These are phyloP conservation scores for Atta texana DNA, from an alignment of 1,140 invertebrate genomes.

Conservation along the genomic window DNA sequence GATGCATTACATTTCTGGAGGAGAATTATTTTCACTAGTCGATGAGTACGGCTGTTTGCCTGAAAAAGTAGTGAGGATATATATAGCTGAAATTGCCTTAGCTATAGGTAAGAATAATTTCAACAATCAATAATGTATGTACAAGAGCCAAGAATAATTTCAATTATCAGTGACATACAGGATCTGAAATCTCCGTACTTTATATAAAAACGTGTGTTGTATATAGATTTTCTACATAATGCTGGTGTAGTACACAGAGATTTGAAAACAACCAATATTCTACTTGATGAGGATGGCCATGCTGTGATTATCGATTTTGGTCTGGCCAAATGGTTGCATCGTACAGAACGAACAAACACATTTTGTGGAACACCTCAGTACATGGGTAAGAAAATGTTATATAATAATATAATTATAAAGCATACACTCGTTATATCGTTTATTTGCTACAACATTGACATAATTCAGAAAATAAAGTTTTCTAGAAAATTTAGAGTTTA, in stretches of 20 bases:
- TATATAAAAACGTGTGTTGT: conserved; percentile 60
- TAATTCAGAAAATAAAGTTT: no score
- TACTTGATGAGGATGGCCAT: conserved; percentile 93
- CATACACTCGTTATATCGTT: background rate
- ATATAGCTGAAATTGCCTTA: conserved; percentile 93
- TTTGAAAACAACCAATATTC: conserved; percentile 96
- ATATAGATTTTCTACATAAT: conserved; percentile 96
- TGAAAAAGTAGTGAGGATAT: conserved; percentile 92
- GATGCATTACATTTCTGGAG: conserved; percentile 92
- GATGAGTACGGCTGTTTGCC: conserved; percentile 90
- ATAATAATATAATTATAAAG: background rate
- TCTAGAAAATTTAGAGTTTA: no score
- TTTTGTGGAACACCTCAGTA: conserved; percentile 97
- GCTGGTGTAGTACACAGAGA: conserved; percentile 96
- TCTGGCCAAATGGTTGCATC: conserved; percentile 95
- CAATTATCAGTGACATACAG: background rate
- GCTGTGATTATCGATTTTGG: conserved; percentile 96
- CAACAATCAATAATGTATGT: background rate
- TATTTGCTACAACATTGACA: no score
- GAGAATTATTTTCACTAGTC: conserved; percentile 92
- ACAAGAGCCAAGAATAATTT: conserved; percentile 74
- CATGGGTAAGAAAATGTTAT: conserved; percentile 90
- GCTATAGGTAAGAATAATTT: conserved; percentile 90
- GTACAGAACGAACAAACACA: conserved; percentile 92
- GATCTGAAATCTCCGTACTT: background rate